A percentile compares a stretch with the other conserved stretches of the same genome.
phyloP scores from a whole-genome alignment of 2,113 vertebrate genomes.

The Forbesichthys agassizii region DNA sequence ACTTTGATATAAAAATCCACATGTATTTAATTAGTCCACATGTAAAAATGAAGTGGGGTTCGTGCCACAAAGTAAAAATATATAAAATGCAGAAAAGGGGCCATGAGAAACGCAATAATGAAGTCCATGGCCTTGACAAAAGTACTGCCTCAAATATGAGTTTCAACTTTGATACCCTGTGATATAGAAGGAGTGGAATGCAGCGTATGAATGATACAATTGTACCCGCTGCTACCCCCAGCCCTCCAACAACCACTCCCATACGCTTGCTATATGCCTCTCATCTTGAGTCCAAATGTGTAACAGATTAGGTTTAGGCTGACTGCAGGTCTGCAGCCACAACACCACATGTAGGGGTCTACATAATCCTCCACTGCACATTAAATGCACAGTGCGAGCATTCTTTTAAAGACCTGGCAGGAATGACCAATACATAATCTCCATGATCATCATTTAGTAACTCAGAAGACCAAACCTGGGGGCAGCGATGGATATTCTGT shows the following conservation, averaged over 20 bases:
- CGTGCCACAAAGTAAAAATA: slow-evolving; percentile 67
- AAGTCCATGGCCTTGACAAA: slow-evolving; percentile 48
- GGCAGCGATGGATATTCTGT: background rate
- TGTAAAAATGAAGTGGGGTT: slow-evolving; percentile 56
- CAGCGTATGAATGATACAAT: background rate
- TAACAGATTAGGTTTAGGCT: slow-evolving; percentile 79
- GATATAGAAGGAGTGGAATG: slow-evolving; percentile 64
- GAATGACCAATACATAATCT: slow-evolving; percentile 75
- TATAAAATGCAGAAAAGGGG: slow-evolving; percentile 38
- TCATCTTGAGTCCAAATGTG: slow-evolving; percentile 71
- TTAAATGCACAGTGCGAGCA: slow-evolving; percentile 72
- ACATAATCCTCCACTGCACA: slow-evolving; percentile 70
- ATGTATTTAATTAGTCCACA: slow-evolving; percentile 76
- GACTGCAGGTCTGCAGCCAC: slow-evolving; percentile 79
- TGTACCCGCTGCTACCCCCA: background rate
- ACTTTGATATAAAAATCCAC: slow-evolving; percentile 69
- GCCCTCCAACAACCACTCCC: background rate
- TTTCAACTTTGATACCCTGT: slow-evolving; percentile 51
- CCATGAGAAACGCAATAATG: slow-evolving; percentile 29
- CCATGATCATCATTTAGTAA: slow-evolving; percentile 64
- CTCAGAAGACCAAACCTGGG: slow-evolving; percentile 22
- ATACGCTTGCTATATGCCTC: slow-evolving; percentile 51
- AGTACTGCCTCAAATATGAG: slow-evolving; percentile 45
- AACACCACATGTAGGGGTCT: slow-evolving; percentile 73
- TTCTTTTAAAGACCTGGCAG: slow-evolving; percentile 70